phyloP scores from a whole-genome alignment of 1,140 invertebrate genomes.

The Diorhabda carinulata region DNA sequence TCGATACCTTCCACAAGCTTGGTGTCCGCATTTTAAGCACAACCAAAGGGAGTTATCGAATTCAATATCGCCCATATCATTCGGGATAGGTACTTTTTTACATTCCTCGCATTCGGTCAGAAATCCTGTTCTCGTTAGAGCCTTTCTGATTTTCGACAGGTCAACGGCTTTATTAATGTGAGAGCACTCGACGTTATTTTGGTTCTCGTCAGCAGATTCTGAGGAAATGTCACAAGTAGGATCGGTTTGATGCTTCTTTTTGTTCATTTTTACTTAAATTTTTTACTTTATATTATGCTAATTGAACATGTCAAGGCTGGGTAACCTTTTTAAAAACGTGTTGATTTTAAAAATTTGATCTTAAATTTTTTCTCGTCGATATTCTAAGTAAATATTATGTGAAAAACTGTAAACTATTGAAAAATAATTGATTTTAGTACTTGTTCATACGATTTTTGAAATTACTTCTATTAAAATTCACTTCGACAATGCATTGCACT shows the following conservation, averaged over 20 bases:
- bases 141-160: constrained; percentile 59
- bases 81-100: constrained; percentile 47
- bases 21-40: constrained; percentile 69
- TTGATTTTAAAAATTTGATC: constrained; percentile 1
- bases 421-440: no score
- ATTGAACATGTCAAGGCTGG: constrained; percentile 10
- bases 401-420: no score
- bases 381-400: no score
- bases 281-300: constrained; percentile 6
- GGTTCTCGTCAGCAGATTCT: constrained; percentile 59
- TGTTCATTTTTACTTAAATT: constrained; percentile 48
- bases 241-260: constrained; percentile 63
- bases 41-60: constrained; percentile 63
- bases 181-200: constrained; percentile 53
- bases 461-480: background rate
- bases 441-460: no score
- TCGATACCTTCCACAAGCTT: constrained; percentile 68
- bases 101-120: constrained; percentile 61
- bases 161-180: constrained; percentile 69
- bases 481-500: constrained; percentile 1
- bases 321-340: background rate
- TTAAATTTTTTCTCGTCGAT: background rate
- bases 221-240: constrained; percentile 54
- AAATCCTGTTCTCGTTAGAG: constrained; percentile 55
- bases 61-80: constrained; percentile 36